Conservation (phyloP, 2,113 vertebrate genomes). For the Gobiocypris rarus region DNA sequence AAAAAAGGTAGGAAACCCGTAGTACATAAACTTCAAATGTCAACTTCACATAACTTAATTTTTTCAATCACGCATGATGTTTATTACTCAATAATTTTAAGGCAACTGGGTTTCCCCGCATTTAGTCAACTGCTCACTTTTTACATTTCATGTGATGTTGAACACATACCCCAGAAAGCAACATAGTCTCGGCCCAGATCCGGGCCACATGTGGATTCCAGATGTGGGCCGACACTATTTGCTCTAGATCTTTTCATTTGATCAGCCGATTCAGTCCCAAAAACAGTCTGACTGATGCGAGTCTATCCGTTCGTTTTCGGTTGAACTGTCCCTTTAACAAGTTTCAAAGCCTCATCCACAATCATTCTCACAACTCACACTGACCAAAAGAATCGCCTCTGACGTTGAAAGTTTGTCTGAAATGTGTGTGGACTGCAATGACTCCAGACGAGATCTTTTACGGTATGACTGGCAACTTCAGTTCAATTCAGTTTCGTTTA, state of each 20-base stretch:
- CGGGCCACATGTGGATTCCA: too few species aligned
- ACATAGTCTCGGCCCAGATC: too few species aligned
- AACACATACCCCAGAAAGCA: background rate
- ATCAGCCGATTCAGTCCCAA: background rate
- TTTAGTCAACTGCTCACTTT: too few species aligned
- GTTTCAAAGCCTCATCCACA: conserved; percentile 66
- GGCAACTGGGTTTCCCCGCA: too few species aligned
- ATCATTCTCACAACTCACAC: conserved; percentile 63
- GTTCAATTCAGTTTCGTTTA: conserved; percentile 64
- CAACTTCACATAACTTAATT: too few species aligned
- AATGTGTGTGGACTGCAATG: conserved; percentile 76
- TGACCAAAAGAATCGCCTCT: conserved; percentile 72
- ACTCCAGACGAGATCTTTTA: conserved; percentile 68
- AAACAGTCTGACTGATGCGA: background rate
- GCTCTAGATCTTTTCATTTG: background rate
- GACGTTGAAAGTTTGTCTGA: conserved; percentile 71
- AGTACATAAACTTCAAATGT: too few species aligned
- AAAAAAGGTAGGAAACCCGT: too few species aligned
- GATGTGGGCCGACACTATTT: too few species aligned
- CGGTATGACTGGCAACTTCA: conserved; percentile 66
- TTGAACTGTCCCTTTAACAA: conserved; percentile 34
- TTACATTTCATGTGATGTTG: background rate
- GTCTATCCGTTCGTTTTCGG: background rate
- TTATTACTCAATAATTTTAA: too few species aligned
- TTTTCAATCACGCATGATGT: too few species aligned